These are phyloP conservation scores for Morelia viridis DNA, from an alignment of 2,797 vertebrate species.

Conservation along the genomic window DNA sequence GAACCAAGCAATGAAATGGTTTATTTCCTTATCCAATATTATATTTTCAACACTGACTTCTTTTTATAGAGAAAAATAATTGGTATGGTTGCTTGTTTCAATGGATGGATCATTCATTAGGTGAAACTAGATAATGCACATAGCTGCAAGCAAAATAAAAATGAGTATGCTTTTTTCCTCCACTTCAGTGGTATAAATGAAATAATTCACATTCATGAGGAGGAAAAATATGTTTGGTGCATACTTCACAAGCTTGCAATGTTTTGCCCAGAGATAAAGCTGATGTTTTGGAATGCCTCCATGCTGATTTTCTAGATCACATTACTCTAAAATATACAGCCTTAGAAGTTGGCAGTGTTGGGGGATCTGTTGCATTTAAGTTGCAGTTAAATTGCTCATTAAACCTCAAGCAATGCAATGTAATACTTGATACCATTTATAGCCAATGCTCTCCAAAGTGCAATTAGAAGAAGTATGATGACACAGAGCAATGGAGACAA, in stretches of 20 bases:
- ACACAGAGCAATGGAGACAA: conserved; percentile 81
- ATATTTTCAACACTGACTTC: neutral
- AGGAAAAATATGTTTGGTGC: conserved; percentile 18
- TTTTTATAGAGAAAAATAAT: conserved; percentile 16
- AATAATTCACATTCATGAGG: conserved; percentile 12
- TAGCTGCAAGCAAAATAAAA: conserved; percentile 22
- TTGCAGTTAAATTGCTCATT: conserved; percentile 75
- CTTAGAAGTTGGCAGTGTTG: conserved; percentile 6
- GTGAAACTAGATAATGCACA: conserved; percentile 7
- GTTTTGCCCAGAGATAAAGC: conserved; percentile 6
- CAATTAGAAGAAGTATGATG: conserved; percentile 79
- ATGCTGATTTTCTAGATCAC: conserved; percentile 6
- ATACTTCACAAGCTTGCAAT: neutral
- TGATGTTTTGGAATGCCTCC: neutral
- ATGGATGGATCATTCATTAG: conserved; percentile 11
- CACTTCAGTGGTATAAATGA: conserved; percentile 16
- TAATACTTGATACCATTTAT: conserved; percentile 73
- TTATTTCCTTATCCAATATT: neutral
- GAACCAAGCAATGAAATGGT: neutral
- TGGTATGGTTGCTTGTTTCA: neutral
- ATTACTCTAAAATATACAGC: conserved; percentile 24
- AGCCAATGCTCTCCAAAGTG: conserved; percentile 75
- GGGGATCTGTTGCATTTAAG: conserved; percentile 60
- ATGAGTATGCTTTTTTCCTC: neutral
- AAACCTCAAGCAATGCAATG: conserved; percentile 70